These are phyloP conservation scores for Capitulum mitella DNA, from an alignment of 2,888 invertebrate genomes.

Conservation along the genomic window DNA sequence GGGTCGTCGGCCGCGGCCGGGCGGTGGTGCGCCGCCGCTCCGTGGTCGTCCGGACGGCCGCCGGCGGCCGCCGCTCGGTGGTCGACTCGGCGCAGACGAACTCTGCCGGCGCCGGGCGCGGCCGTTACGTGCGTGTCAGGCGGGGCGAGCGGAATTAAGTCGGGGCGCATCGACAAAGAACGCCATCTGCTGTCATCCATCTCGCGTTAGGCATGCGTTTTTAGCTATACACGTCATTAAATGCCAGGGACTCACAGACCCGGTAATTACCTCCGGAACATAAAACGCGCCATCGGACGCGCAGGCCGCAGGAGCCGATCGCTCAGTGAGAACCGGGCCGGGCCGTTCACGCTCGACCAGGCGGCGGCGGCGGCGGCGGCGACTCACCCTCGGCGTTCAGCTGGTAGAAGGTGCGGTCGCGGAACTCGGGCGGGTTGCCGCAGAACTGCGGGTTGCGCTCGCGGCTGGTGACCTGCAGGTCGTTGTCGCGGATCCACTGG, in stretches of 20 bases:
- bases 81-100: constrained; percentile 28
- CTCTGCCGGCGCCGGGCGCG: neutral
- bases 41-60: neutral
- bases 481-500: constrained; percentile 79
- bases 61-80: neutral
- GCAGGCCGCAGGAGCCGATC: no score
- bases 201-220: no score
- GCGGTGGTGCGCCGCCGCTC: neutral
- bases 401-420: constrained; percentile 76
- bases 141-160: no score
- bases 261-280: no score
- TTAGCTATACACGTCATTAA: no score
- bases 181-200: no score
- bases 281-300: no score
- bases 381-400: constrained; percentile 63
- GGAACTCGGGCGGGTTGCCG: constrained; percentile 69
- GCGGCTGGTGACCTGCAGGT: constrained; percentile 83
- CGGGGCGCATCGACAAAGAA: no score
- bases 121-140: no score
- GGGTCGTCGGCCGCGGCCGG: constrained; percentile 30
- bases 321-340: no score
- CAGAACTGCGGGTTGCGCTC: constrained; percentile 90
- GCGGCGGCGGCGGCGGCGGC: neutral
- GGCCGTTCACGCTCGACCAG: no score
- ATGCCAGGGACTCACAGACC: no score